Percentiles rank a stretch among this genome's conserved stretches.
Conservation (phyloP, 2,888 invertebrate species). For the Ryuthela nishihirai region DNA sequence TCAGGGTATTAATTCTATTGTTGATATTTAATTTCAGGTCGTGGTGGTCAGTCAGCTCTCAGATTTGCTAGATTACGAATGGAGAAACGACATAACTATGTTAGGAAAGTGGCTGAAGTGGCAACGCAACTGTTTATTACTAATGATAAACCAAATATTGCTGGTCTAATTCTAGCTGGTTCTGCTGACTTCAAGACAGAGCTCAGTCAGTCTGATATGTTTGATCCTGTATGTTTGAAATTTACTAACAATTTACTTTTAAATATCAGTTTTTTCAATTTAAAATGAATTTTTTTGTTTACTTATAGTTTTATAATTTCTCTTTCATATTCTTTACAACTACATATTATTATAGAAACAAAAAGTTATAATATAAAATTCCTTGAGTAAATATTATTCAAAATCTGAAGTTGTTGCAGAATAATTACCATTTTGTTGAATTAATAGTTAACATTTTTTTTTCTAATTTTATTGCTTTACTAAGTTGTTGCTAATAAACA, state of each 20-base stretch:
- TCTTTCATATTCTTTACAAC: too few species aligned
- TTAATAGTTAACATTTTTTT: too few species aligned
- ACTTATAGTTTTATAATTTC: slow-evolving; percentile 4
- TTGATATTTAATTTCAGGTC: slow-evolving; percentile 54
- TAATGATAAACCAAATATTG: slow-evolving; percentile 95
- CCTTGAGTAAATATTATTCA: too few species aligned
- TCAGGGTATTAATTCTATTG: neutral
- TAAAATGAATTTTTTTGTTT: slow-evolving; percentile 12
- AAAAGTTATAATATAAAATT: too few species aligned
- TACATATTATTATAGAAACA: too few species aligned
- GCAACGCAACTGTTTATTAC: slow-evolving; percentile 96
- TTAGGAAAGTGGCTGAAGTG: slow-evolving; percentile 94
- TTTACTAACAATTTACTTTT: too few species aligned
- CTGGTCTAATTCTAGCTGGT: slow-evolving; percentile 96
- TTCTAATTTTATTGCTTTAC: too few species aligned
- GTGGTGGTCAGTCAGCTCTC: slow-evolving; percentile 98
- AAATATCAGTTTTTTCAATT: too few species aligned
- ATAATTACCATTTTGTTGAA: too few species aligned
- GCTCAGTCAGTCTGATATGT: slow-evolving; percentile 99
- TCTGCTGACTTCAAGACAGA: slow-evolving; percentile 99
- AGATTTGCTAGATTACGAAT: slow-evolving; percentile 99
- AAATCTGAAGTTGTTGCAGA: too few species aligned
- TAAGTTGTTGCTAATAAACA: too few species aligned
- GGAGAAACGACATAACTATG: slow-evolving; percentile 99
- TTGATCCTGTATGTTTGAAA: slow-evolving; percentile 95